These are phyloP conservation scores for Gopherus evgoodei DNA, from an alignment of 2,113 vertebrate species.

Conservation along the genomic window DNA sequence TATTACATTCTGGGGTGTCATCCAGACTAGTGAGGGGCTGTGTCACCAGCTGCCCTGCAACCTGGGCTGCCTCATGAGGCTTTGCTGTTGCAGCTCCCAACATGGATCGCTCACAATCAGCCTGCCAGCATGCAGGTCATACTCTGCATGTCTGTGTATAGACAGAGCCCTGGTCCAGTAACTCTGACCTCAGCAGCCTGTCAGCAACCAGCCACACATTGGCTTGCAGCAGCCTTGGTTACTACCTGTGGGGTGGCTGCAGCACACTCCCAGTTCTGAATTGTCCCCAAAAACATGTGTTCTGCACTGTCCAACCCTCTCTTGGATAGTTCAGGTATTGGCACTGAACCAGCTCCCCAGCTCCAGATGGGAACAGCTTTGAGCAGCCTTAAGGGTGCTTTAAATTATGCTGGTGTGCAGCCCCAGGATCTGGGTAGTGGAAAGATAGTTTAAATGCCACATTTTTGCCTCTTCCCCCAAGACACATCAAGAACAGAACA, in stretches of 20 bases:
- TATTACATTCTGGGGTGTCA: neutral
- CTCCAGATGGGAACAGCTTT: neutral
- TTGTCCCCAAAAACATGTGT: too few species aligned
- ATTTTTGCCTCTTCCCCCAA: neutral
- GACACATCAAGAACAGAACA: neutral
- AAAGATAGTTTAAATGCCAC: neutral
- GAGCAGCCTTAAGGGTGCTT: neutral
- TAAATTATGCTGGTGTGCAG: neutral
- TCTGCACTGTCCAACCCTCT: neutral
- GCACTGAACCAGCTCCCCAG: too few species aligned
- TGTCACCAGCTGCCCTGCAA: too few species aligned
- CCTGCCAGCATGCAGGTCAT: too few species aligned
- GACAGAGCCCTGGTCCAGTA: neutral
- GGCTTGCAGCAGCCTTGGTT: neutral
- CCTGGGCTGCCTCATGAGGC: neutral
- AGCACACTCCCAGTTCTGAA: neutral
- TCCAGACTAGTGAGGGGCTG: too few species aligned
- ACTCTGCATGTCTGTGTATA: neutral
- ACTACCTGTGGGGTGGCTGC: neutral
- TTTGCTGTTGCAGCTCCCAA: neutral
- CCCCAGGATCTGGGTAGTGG: neutral
- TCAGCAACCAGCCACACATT: neutral
- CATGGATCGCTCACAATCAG: neutral
- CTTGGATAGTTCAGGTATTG: neutral
- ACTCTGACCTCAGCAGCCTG: neutral